Evolutionary conservation across 2,888 invertebrate genomes (phyloP), one percentile per base, ranked within the genome.

Genomic region (Dromius quadrimaculatus): DNA sequence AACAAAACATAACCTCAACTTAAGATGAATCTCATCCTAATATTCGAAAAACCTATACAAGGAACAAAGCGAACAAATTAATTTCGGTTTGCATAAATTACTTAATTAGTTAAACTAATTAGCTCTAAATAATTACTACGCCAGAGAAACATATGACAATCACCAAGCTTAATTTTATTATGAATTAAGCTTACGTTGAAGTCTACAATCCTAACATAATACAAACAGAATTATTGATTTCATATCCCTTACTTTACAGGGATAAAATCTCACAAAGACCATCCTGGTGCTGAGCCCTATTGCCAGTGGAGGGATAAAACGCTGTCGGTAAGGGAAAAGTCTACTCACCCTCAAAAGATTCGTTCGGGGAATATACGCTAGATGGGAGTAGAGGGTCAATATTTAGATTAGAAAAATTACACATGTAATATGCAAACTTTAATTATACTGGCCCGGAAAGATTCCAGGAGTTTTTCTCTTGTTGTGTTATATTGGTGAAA

Each of bases 161-260:
- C 41, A 15, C 4, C 15, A 4, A 6, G 15, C 4, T 5, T 41
- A 41, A 41, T 41, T 41, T 41, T 41, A 41, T 41, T 41, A 41
- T 6, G 15, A 41, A 4, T 41, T 11, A 11, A 13, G 36, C 9
- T 41, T 41, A 36, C n/a, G 9, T 1, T 11, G 36, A 36, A n/a
- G 36, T 11, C n/a, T 36, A 36, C 36, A 41, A 41, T 15, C 15
- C 41, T 15, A 41, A 13, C 11, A 54, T 28, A 59, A 59, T 59
- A 74, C 74, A 71, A 72, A 72, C 47, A 36, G 71, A 72, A 71
- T 71, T 72, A 72, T 72, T 72, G 72, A 72, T 72, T 72, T 64
- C 32, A 54, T 13, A 61, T 38, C 61, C 9, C 32, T 6, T 32
- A 32, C 5, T 32, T 6, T 32, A 9, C 32, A 32, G 17, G n/a